Evolutionary conservation across 2,113 vertebrate species (phyloP).

Genomic region (Semicossyphus pulcher): DNA sequence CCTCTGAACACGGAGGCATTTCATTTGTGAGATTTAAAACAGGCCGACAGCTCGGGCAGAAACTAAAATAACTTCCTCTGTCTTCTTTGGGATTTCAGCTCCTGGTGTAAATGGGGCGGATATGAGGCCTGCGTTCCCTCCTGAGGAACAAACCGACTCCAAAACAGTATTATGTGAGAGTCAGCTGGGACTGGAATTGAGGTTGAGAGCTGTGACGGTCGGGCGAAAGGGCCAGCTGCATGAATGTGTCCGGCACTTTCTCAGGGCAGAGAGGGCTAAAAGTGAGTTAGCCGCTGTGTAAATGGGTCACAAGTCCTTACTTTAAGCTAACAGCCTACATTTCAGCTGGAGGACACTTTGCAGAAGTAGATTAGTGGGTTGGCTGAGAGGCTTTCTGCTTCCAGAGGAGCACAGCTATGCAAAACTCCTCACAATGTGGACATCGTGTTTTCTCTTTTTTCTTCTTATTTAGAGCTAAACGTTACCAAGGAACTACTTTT

Average conservation of each 20-base stretch:
- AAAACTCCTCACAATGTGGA: background rate
- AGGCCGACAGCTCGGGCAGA: conserved; percentile 22
- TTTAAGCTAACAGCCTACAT: conserved; percentile 24
- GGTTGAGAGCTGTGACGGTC: conserved; percentile 10
- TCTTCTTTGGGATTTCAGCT: conserved; percentile 40
- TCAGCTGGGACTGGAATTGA: conserved; percentile 23
- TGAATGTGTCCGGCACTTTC: background rate
- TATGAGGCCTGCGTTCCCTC: background rate
- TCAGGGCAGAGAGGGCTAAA: conserved; percentile 20
- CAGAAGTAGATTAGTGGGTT: conserved; percentile 44
- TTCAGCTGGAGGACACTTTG: background rate
- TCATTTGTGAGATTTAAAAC: conserved; percentile 6
- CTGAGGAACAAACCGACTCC: background rate
- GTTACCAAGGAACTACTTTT: too few species aligned
- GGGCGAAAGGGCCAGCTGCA: too few species aligned
- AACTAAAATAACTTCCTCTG: conserved; percentile 43
- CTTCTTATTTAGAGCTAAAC: too few species aligned
- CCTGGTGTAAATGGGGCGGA: conserved; percentile 50
- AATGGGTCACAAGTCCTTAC: conserved; percentile 50
- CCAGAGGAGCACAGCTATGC: fast-evolving
- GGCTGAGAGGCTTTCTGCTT: conserved; percentile 15
- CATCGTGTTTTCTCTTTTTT: too few species aligned
- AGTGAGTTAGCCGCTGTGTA: conserved; percentile 31
- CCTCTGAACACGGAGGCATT: background rate
- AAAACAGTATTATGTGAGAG: conserved; percentile 3